Evolutionary conservation across 2,888 invertebrate genomes (phyloP), one percentile per base, ranked within the genome.

Genomic region (Pterostichus niger): DNA sequence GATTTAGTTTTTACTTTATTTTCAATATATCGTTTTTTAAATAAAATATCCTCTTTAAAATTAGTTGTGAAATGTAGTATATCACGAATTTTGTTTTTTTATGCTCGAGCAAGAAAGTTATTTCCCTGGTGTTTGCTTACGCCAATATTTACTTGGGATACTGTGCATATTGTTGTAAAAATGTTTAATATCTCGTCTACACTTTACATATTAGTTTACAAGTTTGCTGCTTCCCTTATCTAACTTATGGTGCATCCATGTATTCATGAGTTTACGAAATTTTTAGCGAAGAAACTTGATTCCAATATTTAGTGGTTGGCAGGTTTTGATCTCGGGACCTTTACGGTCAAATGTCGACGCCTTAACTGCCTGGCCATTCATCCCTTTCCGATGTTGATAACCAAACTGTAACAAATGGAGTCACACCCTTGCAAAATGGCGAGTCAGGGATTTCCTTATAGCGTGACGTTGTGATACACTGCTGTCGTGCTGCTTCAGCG

Each of bases 351-450:
- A 59, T 59, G 59, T 59, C 59, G 59, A 59, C 35, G 33, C 35
- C 64, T 64, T 64, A 64, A 64, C 64, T 64, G 64, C 33, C 33
- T 31, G 31, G 35, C 64, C 64, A 33, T 64, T 64, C 64, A 33
- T 64, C 64, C 64, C 6, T 24, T 64, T 64, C n/a, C 64, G 33
- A 64, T 64, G 64, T 35, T 64, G 64, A 64, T 64, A 64, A 64
- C 64, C 64, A 64, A 64, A 64, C 64, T 64, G 64, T 64, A 64
- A 64, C 64, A 64, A 64, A 64, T 64, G 64, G 31, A 35, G 64
- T 64, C 33, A n/a, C 35, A 64, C 64, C 64, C 64, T 64, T 35
- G 64, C 64, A 13, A 64, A 64, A 24, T 64, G 64, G 35, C 13
- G 64, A 64, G 33, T 64, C 64, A 64, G 64, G 64, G 64, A 64